Conservation (phyloP, 2,797 vertebrate species). For the Setipinna tenuifilis region DNA sequence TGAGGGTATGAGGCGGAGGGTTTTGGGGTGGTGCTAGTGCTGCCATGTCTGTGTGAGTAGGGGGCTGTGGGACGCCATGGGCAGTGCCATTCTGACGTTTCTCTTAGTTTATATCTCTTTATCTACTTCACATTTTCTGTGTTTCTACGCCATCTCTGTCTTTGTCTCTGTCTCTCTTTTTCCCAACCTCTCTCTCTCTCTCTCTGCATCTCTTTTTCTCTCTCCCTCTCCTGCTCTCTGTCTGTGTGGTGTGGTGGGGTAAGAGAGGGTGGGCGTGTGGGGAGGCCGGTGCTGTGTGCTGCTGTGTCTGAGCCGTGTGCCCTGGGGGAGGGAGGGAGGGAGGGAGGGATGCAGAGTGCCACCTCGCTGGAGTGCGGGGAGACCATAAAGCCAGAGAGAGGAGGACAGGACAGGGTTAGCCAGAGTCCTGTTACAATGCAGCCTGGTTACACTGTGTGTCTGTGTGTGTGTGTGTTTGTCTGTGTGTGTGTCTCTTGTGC, state of each 20-base stretch:
- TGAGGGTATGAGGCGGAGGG: background rate
- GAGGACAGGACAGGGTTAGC: slow-evolving; percentile 63
- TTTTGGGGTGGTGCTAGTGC: background rate
- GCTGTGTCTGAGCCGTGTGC: slow-evolving; percentile 10
- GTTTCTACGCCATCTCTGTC: background rate
- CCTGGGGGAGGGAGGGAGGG: slow-evolving; percentile 51
- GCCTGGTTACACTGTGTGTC: slow-evolving; percentile 57
- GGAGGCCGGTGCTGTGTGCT: background rate
- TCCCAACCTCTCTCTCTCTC: background rate
- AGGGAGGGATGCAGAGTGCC: background rate
- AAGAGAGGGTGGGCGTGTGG: background rate
- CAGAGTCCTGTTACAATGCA: slow-evolving; percentile 35
- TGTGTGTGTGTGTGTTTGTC: background rate
- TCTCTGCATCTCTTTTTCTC: background rate
- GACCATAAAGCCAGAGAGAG: no score
- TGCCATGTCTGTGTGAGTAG: background rate
- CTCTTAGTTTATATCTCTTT: background rate
- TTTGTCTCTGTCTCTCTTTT: background rate
- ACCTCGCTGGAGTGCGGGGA: no score
- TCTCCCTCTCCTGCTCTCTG: slow-evolving; percentile 1
- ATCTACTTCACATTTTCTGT: background rate
- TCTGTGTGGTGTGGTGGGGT: background rate
- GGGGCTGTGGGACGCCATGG: background rate
- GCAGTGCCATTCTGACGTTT: background rate
- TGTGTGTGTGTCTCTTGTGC: slow-evolving; percentile 7